Percentiles rank a stretch among this genome's conserved stretches.
Evolutionary conservation across 2,888 invertebrate species (phyloP).

Genomic region (Carcina quercana): DNA sequence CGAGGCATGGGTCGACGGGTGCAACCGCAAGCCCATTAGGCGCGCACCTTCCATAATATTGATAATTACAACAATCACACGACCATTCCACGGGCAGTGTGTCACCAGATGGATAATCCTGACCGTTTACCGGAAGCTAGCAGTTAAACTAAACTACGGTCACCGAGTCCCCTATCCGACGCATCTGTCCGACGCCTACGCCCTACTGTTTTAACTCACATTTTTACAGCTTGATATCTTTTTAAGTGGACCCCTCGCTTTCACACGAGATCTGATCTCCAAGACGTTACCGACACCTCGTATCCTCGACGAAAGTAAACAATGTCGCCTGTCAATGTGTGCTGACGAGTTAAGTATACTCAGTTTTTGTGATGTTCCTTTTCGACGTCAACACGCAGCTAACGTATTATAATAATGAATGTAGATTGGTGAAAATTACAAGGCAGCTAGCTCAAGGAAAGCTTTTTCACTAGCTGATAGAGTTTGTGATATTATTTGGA

Average conservation of each 20-base stretch:
- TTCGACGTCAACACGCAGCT: no score
- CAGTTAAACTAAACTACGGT: slow-evolving; percentile 66
- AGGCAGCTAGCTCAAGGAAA: no score
- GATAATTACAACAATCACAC: slow-evolving; percentile 5
- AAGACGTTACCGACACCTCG: slow-evolving; percentile 34
- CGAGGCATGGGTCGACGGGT: no score
- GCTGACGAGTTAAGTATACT: slow-evolving; percentile 19
- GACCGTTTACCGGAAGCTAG: slow-evolving; percentile 55
- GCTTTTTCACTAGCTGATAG: no score
- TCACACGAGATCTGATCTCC: slow-evolving; percentile 40
- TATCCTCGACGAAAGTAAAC: slow-evolving; percentile 41
- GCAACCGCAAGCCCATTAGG: no score
- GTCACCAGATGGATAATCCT: slow-evolving; percentile 34
- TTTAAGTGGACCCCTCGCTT: slow-evolving; percentile 49
- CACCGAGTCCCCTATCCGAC: slow-evolving; percentile 47
- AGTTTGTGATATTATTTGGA: no score
- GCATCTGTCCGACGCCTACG: slow-evolving; percentile 57
- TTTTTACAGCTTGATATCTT: slow-evolving; percentile 45
- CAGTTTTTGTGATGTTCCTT: slow-evolving; percentile 3
- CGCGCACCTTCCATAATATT: no score
- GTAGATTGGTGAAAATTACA: no score
- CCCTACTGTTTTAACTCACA: slow-evolving; percentile 41
- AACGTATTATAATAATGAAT: no score
- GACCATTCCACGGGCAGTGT: slow-evolving; percentile 18
- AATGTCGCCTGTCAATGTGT: slow-evolving; percentile 28